Evolutionary conservation across 1,140 invertebrate genomes (phyloP).

Genomic region (Megalonaias nervosa): DNA sequence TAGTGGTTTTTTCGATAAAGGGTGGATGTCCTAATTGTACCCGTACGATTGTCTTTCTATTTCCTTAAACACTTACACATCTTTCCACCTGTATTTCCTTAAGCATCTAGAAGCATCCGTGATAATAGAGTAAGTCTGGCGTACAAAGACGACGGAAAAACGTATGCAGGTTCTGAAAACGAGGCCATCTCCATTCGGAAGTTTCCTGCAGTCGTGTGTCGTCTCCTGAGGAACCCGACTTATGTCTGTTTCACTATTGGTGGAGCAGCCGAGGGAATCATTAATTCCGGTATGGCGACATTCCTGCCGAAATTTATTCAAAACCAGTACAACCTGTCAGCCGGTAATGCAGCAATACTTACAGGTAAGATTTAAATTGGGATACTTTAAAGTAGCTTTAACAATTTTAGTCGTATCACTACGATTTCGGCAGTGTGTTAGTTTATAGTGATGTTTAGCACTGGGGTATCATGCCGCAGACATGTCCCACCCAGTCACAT

Average conservation of each 20-base stretch:
- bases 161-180: constrained; percentile 10
- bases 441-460: too few species aligned
- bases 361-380: constrained; percentile 75
- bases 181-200: constrained; percentile 21
- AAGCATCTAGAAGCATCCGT: constrained; percentile 28
- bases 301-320: constrained; percentile 86
- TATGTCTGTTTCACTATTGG: constrained; percentile 85
- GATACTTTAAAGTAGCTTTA: too few species aligned
- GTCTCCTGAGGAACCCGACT: constrained; percentile 81
- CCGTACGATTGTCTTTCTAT: too few species aligned
- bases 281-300: constrained; percentile 84
- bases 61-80: too few species aligned
- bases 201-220: constrained; percentile 19
- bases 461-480: too few species aligned
- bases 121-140: constrained; percentile 80
- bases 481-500: too few species aligned
- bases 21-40: too few species aligned
- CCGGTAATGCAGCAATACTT: constrained; percentile 80
- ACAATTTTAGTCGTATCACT: too few species aligned
- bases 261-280: constrained; percentile 80
- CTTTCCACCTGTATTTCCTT: background rate
- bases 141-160: constrained; percentile 63
- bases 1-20: too few species aligned
- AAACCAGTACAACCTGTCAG: constrained; percentile 83
- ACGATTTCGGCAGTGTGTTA: too few species aligned